Base-by-base conservation (phyloP, 2,113 vertebrate genomes). In the Nyctibius bracteatus region DNA sequence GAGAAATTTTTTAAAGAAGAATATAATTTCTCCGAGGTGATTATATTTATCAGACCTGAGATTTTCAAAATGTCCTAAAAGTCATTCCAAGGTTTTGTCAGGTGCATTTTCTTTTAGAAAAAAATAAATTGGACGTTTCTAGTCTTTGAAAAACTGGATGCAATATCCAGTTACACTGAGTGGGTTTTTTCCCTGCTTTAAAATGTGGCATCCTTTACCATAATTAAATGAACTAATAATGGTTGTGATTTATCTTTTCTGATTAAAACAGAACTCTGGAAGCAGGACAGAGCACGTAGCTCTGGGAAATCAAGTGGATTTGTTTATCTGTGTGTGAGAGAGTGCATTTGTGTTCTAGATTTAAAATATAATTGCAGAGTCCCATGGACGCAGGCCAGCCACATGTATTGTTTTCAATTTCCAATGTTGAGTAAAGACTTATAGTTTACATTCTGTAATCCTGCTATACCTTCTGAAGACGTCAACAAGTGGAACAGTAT, bases 301-400 rank as follows among this genome's bases (percentile, higher is more conserved):
- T 88, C 57, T 84, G 66, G 86, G 80, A 92, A 92, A 81, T 92
- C 59, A 78, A 78, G 77, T 87, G 55, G 33, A 43, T 95, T 96
- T 89, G 23, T 92, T 91, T 92, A 43, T 67, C 86, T 86, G 10
- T 58, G 15, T 84, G 41, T 83, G 46, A 92, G 75, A 72, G 57
- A 46, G 14, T 86, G 63, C 52, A 79, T 88, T 90, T 80, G 46
- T 0, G 0, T 77, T 93, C 61, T 72, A 66, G 71, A 80, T 82
- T 82, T 90, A 57, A 95, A 92, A 75, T 72, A 52, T 15, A 65
- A 66, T 74, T 91, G 33, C 13, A 14, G 51, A 83, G 10, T 61
- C 24, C 58, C 2, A 3, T 58, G 74, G 62, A 54, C 4, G 18
- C 49, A 75, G 54, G 37, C 75, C 75, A 93, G 54, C 31, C 19